A percentile compares a stretch with the other conserved stretches of the same genome.
These are phyloP conservation scores for Sakesphorus luctuosus DNA, from an alignment of 2,113 vertebrate species.

Conservation along the genomic window DNA sequence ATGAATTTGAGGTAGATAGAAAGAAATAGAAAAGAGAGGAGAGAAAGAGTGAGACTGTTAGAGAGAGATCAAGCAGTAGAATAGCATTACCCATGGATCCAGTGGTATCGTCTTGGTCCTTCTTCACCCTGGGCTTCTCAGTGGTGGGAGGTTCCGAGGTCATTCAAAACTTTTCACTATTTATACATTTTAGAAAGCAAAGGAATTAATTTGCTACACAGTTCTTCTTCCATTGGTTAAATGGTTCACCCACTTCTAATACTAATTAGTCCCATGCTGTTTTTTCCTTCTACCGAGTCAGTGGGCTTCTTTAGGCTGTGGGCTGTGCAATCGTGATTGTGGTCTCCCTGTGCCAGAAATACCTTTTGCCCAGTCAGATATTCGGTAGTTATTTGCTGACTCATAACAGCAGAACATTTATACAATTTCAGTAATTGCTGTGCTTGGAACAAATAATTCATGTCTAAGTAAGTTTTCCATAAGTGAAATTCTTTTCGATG, in stretches of 20 bases:
- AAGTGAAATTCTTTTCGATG: background rate
- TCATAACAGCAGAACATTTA: background rate
- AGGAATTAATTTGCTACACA: background rate
- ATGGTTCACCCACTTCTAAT: background rate
- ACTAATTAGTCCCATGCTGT: background rate
- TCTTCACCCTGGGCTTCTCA: background rate
- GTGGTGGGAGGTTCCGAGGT: background rate
- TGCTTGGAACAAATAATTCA: background rate
- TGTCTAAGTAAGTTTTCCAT: background rate
- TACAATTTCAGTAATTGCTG: background rate
- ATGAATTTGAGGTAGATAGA: background rate
- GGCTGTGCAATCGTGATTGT: fast-evolving
- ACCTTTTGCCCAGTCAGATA: background rate
- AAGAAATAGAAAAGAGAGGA: background rate
- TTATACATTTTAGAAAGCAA: background rate
- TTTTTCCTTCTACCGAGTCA: background rate
- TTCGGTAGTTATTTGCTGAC: background rate
- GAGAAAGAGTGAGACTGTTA: no score
- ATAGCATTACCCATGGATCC: background rate
- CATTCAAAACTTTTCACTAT: background rate
- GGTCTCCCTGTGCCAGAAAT: fast-evolving
- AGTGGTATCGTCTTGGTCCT: background rate
- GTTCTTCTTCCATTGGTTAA: background rate
- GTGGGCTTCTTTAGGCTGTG: background rate
- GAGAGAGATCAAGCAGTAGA: background rate